Conservation (phyloP, 2,113 vertebrate genomes). For the Struthio camelus region DNA sequence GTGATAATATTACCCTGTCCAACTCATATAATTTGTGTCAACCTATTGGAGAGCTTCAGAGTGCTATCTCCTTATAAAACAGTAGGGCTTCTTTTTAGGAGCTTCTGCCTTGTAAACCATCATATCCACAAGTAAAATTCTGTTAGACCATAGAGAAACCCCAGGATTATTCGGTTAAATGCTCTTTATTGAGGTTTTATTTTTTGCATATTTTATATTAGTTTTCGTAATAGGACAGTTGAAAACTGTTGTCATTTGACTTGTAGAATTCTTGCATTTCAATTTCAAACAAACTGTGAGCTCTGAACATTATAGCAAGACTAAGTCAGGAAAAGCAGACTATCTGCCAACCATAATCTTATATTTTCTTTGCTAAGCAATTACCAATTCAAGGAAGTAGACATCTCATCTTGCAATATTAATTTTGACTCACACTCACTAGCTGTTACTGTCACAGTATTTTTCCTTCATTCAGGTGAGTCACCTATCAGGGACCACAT, state of each 20-base stretch:
- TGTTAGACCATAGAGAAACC: not conserved
- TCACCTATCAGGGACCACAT: conserved; percentile 48
- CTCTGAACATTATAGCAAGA: not conserved
- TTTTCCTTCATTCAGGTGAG: conserved; percentile 67
- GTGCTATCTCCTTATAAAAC: not conserved
- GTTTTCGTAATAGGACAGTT: not conserved
- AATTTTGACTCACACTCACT: conserved; percentile 57
- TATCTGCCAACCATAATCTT: conserved; percentile 41
- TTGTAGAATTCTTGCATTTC: not conserved
- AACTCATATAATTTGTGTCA: not conserved
- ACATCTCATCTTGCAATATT: conserved; percentile 61
- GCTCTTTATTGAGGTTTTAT: not conserved
- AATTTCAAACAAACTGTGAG: not conserved
- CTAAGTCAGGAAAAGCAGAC: not conserved
- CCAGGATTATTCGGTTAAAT: not conserved
- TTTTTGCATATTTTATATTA: not conserved
- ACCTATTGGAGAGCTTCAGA: not conserved
- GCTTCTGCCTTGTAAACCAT: not conserved
- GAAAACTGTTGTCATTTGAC: not conserved
- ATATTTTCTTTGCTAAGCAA: conserved; percentile 41
- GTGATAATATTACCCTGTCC: not conserved
- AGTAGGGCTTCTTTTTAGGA: not conserved
- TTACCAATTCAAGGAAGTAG: conserved; percentile 66
- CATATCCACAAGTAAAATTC: not conserved
- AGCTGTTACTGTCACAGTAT: conserved; percentile 66